A percentile compares a stretch with the other conserved stretches of the same genome.
phyloP scores from a whole-genome alignment of 2,888 invertebrate species.

The Heliconius aoede region DNA sequence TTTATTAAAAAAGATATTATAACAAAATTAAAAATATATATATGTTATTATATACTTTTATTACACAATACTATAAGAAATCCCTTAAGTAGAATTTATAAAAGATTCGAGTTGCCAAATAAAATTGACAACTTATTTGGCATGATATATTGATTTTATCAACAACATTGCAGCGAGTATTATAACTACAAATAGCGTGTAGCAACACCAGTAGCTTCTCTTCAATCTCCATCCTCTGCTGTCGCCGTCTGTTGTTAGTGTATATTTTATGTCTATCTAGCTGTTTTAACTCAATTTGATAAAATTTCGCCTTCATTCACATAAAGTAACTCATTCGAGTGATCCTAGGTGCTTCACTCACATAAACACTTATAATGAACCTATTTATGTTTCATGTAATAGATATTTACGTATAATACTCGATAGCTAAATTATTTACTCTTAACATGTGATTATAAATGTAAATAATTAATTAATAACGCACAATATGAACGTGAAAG shows the following conservation, averaged over 20 bases:
- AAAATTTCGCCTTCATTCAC: constrained; percentile 46
- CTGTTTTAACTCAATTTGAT: constrained; percentile 49
- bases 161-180: background rate
- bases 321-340: constrained; percentile 55
- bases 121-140: background rate
- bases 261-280: constrained; percentile 46
- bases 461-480: constrained; percentile 69
- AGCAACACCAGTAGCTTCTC: constrained; percentile 47
- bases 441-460: constrained; percentile 74
- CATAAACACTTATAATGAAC: constrained; percentile 54
- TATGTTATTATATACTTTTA: background rate
- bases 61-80: background rate
- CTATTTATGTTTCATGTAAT: constrained; percentile 46
- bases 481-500: constrained; percentile 74
- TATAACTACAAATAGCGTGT: constrained; percentile 9
- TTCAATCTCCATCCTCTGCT: constrained; percentile 44
- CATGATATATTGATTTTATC: constrained; percentile 21
- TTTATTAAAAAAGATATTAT: background rate
- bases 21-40: background rate
- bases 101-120: background rate
- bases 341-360: constrained; percentile 55
- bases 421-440: constrained; percentile 48
- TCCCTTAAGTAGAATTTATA: background rate
- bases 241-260: constrained; percentile 46
- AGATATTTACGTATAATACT: constrained; percentile 47